Evolutionary conservation across 2,113 vertebrate species (phyloP).

Genomic region (Glaucidium brasilianum): DNA sequence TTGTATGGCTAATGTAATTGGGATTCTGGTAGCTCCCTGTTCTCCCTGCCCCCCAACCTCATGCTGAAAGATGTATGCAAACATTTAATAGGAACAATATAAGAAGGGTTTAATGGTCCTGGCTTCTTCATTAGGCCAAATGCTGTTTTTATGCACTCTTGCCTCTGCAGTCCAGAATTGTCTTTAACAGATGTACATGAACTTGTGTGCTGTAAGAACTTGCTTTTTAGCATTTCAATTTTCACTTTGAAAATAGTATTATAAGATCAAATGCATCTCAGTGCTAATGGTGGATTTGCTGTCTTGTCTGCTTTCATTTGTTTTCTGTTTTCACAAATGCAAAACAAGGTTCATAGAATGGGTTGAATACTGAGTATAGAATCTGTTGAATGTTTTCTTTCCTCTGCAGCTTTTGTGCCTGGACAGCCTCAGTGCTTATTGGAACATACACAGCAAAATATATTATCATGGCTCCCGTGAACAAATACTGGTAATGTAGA

Average conservation of each 20-base stretch:
- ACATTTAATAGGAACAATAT: background rate
- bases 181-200: background rate
- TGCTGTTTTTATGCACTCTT: background rate
- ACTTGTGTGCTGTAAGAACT: background rate
- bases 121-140: background rate
- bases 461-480: constrained; percentile 81
- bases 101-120: background rate
- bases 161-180: background rate
- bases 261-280: background rate
- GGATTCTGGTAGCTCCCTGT: background rate
- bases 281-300: background rate
- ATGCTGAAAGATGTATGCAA: background rate
- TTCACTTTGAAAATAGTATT: background rate
- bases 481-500: constrained; percentile 84
- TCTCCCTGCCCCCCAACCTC: background rate
- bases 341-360: background rate
- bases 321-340: background rate
- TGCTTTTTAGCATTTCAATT: background rate
- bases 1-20: background rate
- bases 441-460: constrained; percentile 86
- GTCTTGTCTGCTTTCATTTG: background rate
- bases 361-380: background rate
- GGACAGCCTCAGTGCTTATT: constrained; percentile 90
- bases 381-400: background rate
- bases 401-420: constrained; percentile 83